Percentiles rank a stretch among this genome's conserved stretches.
These are phyloP conservation scores for Galeopsomyia nigrocyanea DNA, from an alignment of 2,888 invertebrate species.

Conservation along the genomic window DNA sequence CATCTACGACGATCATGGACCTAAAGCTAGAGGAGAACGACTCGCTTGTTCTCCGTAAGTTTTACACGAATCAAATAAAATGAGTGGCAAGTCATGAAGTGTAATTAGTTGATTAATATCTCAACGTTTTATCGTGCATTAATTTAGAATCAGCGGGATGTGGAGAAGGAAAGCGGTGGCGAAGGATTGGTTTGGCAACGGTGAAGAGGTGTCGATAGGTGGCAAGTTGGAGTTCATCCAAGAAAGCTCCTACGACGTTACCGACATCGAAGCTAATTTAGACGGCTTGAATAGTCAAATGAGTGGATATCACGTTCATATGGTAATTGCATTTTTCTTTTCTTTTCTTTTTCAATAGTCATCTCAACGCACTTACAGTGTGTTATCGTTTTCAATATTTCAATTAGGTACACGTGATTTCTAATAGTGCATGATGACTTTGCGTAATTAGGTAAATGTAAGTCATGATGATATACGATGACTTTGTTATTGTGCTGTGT, in stretches of 20 bases:
- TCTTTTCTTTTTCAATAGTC: no score
- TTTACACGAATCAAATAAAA: no score
- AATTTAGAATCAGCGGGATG: constrained; percentile 78
- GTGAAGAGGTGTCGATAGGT: constrained; percentile 74
- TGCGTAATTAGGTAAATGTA: neutral
- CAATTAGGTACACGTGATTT: no score
- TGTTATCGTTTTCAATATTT: no score
- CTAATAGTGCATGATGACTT: neutral
- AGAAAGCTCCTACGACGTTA: constrained; percentile 87
- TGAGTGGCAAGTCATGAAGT: no score
- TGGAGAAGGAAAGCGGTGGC: constrained; percentile 87
- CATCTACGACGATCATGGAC: constrained; percentile 89
- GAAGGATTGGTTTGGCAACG: constrained; percentile 90
- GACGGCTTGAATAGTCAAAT: constrained; percentile 77
- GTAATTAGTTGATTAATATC: neutral
- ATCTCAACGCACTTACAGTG: no score
- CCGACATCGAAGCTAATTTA: constrained; percentile 82
- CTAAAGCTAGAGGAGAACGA: constrained; percentile 88
- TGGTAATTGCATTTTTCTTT: constrained; percentile 70
- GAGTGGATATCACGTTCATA: constrained; percentile 85
- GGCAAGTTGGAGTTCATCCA: constrained; percentile 88
- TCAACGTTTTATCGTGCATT: neutral
- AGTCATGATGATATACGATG: no score
- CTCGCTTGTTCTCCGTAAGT: constrained; percentile 88
- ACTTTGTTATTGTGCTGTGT: neutral